These are phyloP conservation scores for Morone saxatilis DNA, from an alignment of 2,113 vertebrate genomes.

Conservation along the genomic window DNA sequence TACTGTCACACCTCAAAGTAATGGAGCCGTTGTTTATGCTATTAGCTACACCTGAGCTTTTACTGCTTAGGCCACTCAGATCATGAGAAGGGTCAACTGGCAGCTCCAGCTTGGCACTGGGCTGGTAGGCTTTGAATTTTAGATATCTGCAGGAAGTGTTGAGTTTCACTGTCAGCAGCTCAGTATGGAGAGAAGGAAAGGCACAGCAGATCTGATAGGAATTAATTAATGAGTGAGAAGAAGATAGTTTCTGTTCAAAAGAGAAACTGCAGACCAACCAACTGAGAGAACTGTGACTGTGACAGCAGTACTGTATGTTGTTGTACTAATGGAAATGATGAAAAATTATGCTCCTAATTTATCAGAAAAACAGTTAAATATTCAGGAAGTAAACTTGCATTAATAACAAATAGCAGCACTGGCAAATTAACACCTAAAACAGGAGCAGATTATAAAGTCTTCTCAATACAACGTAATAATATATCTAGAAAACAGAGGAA, in stretches of 20 bases:
- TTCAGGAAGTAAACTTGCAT: background rate
- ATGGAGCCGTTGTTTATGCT: too few relatives aligned
- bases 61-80: too few relatives aligned
- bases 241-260: background rate
- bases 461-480: background rate
- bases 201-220: background rate
- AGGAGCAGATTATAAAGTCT: background rate
- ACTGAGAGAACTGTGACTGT: background rate
- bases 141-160: background rate
- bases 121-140: background rate
- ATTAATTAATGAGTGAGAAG: background rate
- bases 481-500: background rate
- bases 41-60: too few relatives aligned
- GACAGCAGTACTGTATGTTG: background rate
- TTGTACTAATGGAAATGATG: background rate
- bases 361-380: background rate
- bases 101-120: background rate
- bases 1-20: too few relatives aligned
- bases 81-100: background rate
- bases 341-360: background rate
- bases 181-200: background rate
- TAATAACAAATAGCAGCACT: background rate
- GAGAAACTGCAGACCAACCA: background rate
- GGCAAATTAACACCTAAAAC: constrained; percentile 2
- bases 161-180: background rate